These are phyloP conservation scores for Lucilia sericata DNA, from an alignment of 1,140 invertebrate genomes.

Conservation along the genomic window DNA sequence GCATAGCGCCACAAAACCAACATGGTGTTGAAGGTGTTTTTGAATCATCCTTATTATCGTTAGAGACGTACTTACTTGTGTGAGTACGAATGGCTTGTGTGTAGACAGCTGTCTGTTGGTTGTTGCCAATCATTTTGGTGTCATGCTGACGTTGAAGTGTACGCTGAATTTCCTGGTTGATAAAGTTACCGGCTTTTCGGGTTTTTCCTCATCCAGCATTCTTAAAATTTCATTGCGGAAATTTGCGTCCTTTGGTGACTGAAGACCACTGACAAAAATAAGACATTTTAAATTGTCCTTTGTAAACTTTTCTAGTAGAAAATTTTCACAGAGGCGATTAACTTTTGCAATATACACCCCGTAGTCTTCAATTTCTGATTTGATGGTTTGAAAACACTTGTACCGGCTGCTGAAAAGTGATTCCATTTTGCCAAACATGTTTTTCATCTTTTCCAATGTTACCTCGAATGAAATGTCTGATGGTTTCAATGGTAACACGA, in stretches of 20 bases:
- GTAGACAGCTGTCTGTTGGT: too few species aligned
- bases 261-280: slow-evolving; percentile 30
- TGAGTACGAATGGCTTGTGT: slow-evolving; percentile 39
- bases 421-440: too few species aligned
- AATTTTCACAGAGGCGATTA: too few species aligned
- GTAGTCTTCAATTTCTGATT: too few species aligned
- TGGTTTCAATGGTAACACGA: too few species aligned
- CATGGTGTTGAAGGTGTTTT: slow-evolving; percentile 28
- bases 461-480: too few species aligned
- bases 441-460: too few species aligned
- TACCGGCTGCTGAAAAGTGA: too few species aligned
- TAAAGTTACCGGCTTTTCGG: slow-evolving; percentile 32
- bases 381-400: too few species aligned
- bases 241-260: slow-evolving; percentile 4
- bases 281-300: slow-evolving; percentile 33
- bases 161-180: slow-evolving; percentile 38
- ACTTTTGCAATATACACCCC: too few species aligned
- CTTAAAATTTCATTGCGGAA: slow-evolving; percentile 34
- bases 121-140: slow-evolving; percentile 29
- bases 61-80: neutral
- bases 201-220: slow-evolving; percentile 41
- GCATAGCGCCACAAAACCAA: slow-evolving; percentile 7
- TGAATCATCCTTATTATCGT: neutral
- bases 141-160: slow-evolving; percentile 29
- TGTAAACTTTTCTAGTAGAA: neutral